Evolutionary conservation across 2,113 vertebrate genomes (phyloP).

Genomic region (Sorex araneus): DNA sequence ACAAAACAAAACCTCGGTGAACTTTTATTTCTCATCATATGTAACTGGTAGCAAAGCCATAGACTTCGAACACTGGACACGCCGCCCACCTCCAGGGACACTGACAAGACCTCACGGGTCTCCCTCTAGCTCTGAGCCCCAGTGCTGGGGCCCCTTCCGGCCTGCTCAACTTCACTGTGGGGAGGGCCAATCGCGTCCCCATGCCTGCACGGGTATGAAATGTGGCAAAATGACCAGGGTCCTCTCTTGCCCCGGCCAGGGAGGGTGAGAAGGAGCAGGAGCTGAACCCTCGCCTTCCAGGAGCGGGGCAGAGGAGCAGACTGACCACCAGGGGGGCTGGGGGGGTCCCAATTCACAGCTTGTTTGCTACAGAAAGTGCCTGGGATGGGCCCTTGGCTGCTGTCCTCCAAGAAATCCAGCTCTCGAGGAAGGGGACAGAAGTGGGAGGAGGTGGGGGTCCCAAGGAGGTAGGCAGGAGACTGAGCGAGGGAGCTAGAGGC

Average conservation of each 20-base stretch:
- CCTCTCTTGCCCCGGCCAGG: slow-evolving; percentile 20
- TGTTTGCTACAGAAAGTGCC: slow-evolving; percentile 77
- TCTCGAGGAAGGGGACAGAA: neutral
- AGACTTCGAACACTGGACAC: slow-evolving; percentile 74
- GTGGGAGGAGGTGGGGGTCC: neutral
- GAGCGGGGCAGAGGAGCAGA: slow-evolving; percentile 28
- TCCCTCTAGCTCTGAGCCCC: slow-evolving; percentile 24
- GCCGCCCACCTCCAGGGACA: slow-evolving; percentile 52
- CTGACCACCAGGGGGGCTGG: neutral
- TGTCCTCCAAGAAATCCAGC: slow-evolving; percentile 56
- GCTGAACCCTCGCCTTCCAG: slow-evolving; percentile 19
- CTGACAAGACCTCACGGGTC: neutral
- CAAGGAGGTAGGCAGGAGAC: slow-evolving; percentile 32
- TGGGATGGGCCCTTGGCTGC: slow-evolving; percentile 57
- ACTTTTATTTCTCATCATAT: slow-evolving; percentile 81
- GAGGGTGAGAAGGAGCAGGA: slow-evolving; percentile 59
- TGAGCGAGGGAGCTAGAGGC: neutral
- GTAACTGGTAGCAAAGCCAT: slow-evolving; percentile 66
- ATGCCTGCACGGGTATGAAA: slow-evolving; percentile 64
- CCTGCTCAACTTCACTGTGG: neutral
- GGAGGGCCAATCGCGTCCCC: slow-evolving; percentile 29
- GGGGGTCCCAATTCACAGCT: slow-evolving; percentile 79
- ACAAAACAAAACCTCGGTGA: slow-evolving; percentile 79
- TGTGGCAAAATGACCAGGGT: slow-evolving; percentile 15
- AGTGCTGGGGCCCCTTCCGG: neutral